Percentiles rank a stretch among this genome's conserved stretches.
These are phyloP conservation scores for Leptodactylus fallax DNA, from an alignment of 2,797 vertebrate genomes.

Conservation along the genomic window DNA sequence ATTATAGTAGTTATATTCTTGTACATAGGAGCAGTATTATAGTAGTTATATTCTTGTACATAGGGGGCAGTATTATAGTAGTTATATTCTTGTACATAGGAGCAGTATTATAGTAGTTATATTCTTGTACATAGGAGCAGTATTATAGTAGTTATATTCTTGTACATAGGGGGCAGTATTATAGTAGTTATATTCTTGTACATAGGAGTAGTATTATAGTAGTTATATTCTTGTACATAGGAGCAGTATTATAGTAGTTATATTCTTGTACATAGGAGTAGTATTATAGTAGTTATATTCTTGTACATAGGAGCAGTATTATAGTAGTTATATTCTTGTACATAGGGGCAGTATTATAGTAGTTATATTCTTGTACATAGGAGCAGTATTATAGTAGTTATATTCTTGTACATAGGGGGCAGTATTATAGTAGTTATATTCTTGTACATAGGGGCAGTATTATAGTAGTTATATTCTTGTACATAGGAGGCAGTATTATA, in stretches of 20 bases:
- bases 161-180: neutral
- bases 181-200: neutral
- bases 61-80: constrained; percentile 8
- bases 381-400: neutral
- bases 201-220: neutral
- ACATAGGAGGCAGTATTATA: neutral
- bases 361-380: constrained; percentile 8
- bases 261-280: neutral
- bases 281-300: constrained; percentile 21
- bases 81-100: constrained; percentile 11
- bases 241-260: constrained; percentile 1
- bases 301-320: neutral
- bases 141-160: constrained; percentile 1
- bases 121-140: neutral
- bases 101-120: neutral
- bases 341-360: neutral
- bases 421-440: constrained; percentile 22
- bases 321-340: constrained; percentile 11
- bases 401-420: neutral
- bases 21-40: constrained; percentile 6
- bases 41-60: constrained; percentile 5
- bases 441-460: neutral
- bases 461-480: constrained; percentile 12
- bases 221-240: constrained; percentile 11
- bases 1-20: constrained; percentile 20